Conservation (phyloP, 2,113 vertebrate genomes). For the Danionella cerebrum region DNA sequence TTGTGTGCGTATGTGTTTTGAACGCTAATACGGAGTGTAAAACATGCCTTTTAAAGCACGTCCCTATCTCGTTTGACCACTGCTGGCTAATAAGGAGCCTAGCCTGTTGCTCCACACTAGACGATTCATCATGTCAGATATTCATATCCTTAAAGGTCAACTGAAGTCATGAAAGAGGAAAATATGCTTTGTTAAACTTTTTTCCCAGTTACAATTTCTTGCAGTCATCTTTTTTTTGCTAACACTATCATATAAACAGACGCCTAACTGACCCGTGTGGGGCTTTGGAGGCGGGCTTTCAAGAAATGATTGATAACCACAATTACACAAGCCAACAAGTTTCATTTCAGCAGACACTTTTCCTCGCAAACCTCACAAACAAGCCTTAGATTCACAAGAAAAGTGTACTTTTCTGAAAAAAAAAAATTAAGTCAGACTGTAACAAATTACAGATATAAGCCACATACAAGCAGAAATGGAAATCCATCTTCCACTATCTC, state of each 20-base stretch:
- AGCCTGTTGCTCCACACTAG: constrained; percentile 17
- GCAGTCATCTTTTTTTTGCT: constrained; percentile 32
- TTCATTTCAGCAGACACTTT: constrained; percentile 39
- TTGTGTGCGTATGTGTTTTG: constrained; percentile 53
- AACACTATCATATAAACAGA: constrained; percentile 47
- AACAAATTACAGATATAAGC: constrained; percentile 42
- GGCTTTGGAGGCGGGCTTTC: constrained; percentile 43
- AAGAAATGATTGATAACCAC: constrained; percentile 54
- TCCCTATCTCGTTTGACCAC: constrained; percentile 45
- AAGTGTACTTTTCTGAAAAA: background rate
- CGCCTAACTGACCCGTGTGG: constrained; percentile 25
- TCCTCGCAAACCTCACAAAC: constrained; percentile 11
- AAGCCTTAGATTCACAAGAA: constrained; percentile 17
- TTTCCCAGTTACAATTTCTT: constrained; percentile 33
- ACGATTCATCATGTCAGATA: constrained; percentile 57
- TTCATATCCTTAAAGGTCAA: constrained; percentile 64
- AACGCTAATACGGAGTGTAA: constrained; percentile 47
- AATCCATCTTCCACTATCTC: constrained; percentile 32
- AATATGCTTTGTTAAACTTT: constrained; percentile 58
- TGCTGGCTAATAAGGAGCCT: constrained; percentile 45
- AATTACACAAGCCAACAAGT: constrained; percentile 42
- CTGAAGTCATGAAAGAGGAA: constrained; percentile 54
- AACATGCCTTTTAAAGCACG: constrained; percentile 35
- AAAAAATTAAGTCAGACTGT: constrained; percentile 31
- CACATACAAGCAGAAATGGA: constrained; percentile 28